A percentile compares a stretch with the other conserved stretches of the same genome.
Conservation (phyloP, 2,888 invertebrate species). For the Altica lythri region DNA sequence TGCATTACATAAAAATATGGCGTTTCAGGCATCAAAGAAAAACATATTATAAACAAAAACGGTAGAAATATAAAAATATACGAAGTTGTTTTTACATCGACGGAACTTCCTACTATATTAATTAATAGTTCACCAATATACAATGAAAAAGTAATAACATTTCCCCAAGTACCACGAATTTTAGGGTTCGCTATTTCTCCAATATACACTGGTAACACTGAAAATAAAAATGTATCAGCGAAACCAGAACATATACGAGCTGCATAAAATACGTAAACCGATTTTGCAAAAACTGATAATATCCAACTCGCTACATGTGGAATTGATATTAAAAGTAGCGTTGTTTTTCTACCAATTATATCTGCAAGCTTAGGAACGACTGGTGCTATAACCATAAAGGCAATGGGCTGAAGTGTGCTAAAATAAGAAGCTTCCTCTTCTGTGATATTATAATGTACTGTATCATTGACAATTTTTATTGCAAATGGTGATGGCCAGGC, state of each 20-base stretch:
- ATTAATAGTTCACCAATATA: conserved; percentile 46
- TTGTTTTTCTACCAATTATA: conserved; percentile 45
- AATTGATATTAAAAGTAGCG: conserved; percentile 42
- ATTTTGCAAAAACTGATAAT: conserved; percentile 39
- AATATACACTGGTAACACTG: conserved; percentile 45
- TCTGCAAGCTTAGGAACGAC: conserved; percentile 44
- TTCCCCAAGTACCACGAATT: conserved; percentile 49
- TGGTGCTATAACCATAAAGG: conserved; percentile 40
- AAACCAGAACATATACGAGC: conserved; percentile 44
- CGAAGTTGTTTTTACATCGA: conserved; percentile 60
- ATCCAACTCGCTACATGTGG: conserved; percentile 44
- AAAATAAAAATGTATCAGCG: conserved; percentile 43
- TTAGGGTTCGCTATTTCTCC: conserved; percentile 47
- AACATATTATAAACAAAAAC: conserved; percentile 61
- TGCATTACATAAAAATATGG: conserved; percentile 47
- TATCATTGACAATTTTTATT: conserved; percentile 45
- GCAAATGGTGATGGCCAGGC: conserved; percentile 52
- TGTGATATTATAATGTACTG: conserved; percentile 44
- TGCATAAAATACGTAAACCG: conserved; percentile 46
- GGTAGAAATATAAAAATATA: conserved; percentile 64
- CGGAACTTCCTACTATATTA: conserved; percentile 62
- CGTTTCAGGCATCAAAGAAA: conserved; percentile 67
- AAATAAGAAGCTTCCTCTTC: conserved; percentile 50
- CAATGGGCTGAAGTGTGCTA: conserved; percentile 47
- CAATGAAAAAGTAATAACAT: conserved; percentile 39